phyloP scores from a whole-genome alignment of 2,113 vertebrate species.

The Fulica atra region DNA sequence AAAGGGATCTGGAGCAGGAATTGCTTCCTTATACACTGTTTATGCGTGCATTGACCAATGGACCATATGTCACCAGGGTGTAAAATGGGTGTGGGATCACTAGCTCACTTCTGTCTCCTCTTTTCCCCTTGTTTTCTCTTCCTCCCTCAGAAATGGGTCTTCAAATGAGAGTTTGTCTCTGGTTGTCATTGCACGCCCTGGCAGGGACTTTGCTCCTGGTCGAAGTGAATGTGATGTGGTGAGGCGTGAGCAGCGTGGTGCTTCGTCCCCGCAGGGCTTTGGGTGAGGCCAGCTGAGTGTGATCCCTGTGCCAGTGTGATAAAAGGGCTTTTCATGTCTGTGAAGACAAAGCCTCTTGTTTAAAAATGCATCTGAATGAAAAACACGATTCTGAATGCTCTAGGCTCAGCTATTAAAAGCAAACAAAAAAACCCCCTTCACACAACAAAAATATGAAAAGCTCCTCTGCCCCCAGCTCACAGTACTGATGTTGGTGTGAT shows the following conservation, averaged over 20 bases:
- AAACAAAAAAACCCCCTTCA: background rate
- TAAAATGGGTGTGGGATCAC: background rate
- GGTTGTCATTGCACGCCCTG: background rate
- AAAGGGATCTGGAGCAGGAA: background rate
- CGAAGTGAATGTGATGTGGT: background rate
- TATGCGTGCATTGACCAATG: fast-evolving
- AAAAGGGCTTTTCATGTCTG: constrained; percentile 27
- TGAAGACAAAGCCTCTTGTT: constrained; percentile 55
- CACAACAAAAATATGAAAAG: background rate
- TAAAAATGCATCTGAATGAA: constrained; percentile 46
- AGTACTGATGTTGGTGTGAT: background rate
- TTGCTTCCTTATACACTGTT: background rate
- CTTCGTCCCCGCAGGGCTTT: background rate
- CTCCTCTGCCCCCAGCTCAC: background rate
- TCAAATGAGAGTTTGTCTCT: background rate
- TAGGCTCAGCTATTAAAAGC: constrained; percentile 31
- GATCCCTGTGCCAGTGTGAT: background rate
- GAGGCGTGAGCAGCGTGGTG: background rate
- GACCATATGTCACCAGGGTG: background rate
- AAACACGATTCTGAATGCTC: constrained; percentile 10
- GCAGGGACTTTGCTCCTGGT: background rate
- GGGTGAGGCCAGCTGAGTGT: background rate
- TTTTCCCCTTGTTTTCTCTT: background rate
- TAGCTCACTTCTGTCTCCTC: background rate
- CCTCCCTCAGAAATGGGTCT: background rate